Evolutionary conservation across 2,797 vertebrate species (phyloP).

Genomic region (Gallinago solitaria): DNA sequence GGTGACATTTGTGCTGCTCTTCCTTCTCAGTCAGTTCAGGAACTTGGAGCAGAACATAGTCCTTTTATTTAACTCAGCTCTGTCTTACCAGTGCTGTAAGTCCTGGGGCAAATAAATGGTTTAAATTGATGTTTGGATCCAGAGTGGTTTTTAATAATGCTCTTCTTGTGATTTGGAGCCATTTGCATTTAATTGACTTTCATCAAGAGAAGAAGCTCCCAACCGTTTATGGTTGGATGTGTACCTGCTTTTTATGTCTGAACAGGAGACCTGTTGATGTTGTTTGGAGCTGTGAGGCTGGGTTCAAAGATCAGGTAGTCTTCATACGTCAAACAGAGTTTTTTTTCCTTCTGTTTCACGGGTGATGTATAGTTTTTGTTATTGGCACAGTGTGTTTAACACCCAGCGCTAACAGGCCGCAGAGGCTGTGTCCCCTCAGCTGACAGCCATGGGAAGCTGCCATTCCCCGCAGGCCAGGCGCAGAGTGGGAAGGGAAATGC

Average conservation of each 20-base stretch:
- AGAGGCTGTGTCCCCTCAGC: neutral
- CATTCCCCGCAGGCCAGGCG: neutral
- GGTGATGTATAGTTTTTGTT: neutral
- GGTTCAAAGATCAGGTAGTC: neutral
- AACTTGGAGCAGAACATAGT: neutral
- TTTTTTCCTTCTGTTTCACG: neutral
- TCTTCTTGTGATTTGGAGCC: slow-evolving; percentile 37
- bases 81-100: neutral
- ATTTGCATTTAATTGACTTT: slow-evolving; percentile 37
- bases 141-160: slow-evolving; percentile 39
- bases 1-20: neutral
- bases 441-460: neutral
- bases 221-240: neutral
- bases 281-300: neutral
- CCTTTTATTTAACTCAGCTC: neutral
- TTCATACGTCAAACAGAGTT: neutral
- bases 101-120: neutral
- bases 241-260: neutral
- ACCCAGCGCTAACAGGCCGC: neutral
- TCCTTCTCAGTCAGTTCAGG: neutral
- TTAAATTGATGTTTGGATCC: slow-evolving; percentile 33
- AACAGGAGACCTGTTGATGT: neutral
- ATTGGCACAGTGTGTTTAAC: neutral
- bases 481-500: neutral
- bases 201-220: slow-evolving; percentile 24